A percentile compares a stretch with the other conserved stretches of the same genome.
phyloP scores from a whole-genome alignment of 2,113 vertebrate species.

The Zingel zingel region DNA sequence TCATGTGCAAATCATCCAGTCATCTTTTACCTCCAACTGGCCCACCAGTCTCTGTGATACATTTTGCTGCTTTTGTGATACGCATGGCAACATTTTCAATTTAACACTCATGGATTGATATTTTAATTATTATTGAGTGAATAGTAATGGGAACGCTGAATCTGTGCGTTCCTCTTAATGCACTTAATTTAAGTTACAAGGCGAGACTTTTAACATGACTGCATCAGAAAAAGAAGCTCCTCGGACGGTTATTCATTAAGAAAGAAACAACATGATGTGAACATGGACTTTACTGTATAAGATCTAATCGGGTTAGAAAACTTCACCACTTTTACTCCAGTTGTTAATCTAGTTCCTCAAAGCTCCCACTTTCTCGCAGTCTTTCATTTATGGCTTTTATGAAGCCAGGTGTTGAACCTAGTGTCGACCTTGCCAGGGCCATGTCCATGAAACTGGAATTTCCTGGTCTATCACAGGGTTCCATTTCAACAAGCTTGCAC shows the following conservation, averaged over 20 bases:
- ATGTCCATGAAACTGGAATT: conserved; percentile 78
- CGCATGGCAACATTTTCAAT: conserved; percentile 78
- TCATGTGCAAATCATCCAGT: conserved; percentile 30
- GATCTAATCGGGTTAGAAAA: conserved; percentile 1
- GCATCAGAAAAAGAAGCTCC: conserved; percentile 46
- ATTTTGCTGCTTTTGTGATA: conserved; percentile 55
- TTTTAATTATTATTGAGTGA: conserved; percentile 82
- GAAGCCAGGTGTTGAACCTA: conserved; percentile 65
- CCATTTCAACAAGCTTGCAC: conserved; percentile 78
- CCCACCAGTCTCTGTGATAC: conserved; percentile 32
- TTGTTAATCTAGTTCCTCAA: conserved; percentile 12
- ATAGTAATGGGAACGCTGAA: conserved; percentile 67
- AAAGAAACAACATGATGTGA: conserved; percentile 37
- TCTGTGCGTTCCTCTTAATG: conserved; percentile 58
- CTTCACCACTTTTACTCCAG: not conserved
- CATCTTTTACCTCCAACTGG: conserved; percentile 28
- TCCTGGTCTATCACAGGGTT: conserved; percentile 74
- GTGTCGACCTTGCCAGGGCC: conserved; percentile 59
- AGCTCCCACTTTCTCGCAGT: conserved; percentile 9
- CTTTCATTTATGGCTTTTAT: conserved; percentile 53
- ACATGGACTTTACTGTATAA: conserved; percentile 28
- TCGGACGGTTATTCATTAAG: conserved; percentile 24
- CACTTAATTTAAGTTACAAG: conserved; percentile 69
- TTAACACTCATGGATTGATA: conserved; percentile 76
- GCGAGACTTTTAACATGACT: conserved; percentile 53